These are phyloP conservation scores for Lepus timidus DNA, from an alignment of 2,113 vertebrate genomes.

Conservation along the genomic window DNA sequence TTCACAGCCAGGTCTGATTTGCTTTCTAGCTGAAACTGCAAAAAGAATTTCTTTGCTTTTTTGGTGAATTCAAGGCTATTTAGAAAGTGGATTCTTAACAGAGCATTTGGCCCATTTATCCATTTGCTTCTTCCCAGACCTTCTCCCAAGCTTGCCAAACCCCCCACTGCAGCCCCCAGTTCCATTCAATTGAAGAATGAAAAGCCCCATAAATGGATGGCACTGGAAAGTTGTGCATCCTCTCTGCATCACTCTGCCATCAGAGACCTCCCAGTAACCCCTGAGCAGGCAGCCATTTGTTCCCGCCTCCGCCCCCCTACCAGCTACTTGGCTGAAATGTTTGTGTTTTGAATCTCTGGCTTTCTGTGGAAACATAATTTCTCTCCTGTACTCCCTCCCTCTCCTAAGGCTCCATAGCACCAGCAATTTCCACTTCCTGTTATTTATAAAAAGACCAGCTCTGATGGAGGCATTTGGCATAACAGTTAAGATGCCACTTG, in stretches of 20 bases:
- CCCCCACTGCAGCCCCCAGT: slow-evolving; percentile 4
- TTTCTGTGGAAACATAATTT: slow-evolving; percentile 75
- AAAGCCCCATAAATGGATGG: slow-evolving; percentile 33
- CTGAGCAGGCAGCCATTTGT: slow-evolving; percentile 68
- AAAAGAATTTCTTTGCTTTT: slow-evolving; percentile 12
- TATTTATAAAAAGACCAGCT: slow-evolving; percentile 85
- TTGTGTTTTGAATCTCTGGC: slow-evolving; percentile 79
- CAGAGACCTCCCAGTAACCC: background rate
- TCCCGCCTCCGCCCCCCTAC: background rate
- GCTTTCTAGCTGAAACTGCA: slow-evolving; percentile 52
- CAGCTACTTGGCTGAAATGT: slow-evolving; percentile 80
- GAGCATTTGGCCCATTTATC: slow-evolving; percentile 10
- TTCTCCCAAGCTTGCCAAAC: background rate
- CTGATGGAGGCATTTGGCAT: too few species aligned
- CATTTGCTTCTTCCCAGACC: background rate
- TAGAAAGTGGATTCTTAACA: slow-evolving; percentile 45
- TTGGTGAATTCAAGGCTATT: background rate
- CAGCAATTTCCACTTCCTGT: slow-evolving; percentile 84
- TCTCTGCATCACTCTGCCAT: background rate
- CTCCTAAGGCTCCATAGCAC: slow-evolving; percentile 77
- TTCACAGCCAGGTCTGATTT: background rate
- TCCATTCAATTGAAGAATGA: slow-evolving; percentile 62
- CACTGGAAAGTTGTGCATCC: background rate
- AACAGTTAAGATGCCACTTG: too few species aligned
- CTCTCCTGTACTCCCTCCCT: slow-evolving; percentile 72